Percentiles rank a stretch among this genome's conserved stretches.
These are phyloP conservation scores for Sarcophaga carnaria DNA, from an alignment of 2,888 invertebrate genomes.

Conservation along the genomic window DNA sequence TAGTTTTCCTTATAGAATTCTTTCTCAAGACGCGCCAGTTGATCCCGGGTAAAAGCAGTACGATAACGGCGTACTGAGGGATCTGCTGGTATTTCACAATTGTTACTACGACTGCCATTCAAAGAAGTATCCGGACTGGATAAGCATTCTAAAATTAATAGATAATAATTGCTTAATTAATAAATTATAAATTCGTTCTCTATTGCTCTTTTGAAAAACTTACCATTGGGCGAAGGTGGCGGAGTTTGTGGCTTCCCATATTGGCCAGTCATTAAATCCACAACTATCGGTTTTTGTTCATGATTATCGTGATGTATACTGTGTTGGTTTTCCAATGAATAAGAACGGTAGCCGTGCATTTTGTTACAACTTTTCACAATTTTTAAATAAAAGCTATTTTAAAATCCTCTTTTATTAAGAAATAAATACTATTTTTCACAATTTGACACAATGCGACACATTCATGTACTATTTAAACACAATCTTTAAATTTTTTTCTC, in stretches of 20 bases:
- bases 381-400: not conserved
- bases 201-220: slow-evolving; percentile 66
- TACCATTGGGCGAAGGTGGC: slow-evolving; percentile 83
- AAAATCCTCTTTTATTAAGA: slow-evolving; percentile 7
- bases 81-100: slow-evolving; percentile 82
- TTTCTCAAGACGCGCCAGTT: slow-evolving; percentile 94
- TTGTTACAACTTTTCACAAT: not conserved
- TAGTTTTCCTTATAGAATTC: slow-evolving; percentile 99
- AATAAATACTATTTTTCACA: too few relatives aligned
- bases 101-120: slow-evolving; percentile 76
- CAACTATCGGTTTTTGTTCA: slow-evolving; percentile 83
- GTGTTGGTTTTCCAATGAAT: slow-evolving; percentile 79
- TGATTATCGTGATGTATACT: slow-evolving; percentile 72
- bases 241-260: slow-evolving; percentile 83
- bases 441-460: too few relatives aligned
- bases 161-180: not conserved
- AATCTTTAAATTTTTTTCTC: slow-evolving; percentile 8
- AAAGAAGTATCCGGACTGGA: slow-evolving; percentile 81
- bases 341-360: slow-evolving; percentile 82
- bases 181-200: slow-evolving; percentile 10
- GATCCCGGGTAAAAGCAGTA: slow-evolving; percentile 98
- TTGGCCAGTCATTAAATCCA: slow-evolving; percentile 85
- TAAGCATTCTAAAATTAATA: slow-evolving; percentile 80
- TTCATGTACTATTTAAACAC: not conserved
- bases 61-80: slow-evolving; percentile 93